A percentile compares a stretch with the other conserved stretches of the same genome.
These are phyloP conservation scores for Parnassius smintheus DNA, from an alignment of 2,888 invertebrate genomes.

Conservation along the genomic window DNA sequence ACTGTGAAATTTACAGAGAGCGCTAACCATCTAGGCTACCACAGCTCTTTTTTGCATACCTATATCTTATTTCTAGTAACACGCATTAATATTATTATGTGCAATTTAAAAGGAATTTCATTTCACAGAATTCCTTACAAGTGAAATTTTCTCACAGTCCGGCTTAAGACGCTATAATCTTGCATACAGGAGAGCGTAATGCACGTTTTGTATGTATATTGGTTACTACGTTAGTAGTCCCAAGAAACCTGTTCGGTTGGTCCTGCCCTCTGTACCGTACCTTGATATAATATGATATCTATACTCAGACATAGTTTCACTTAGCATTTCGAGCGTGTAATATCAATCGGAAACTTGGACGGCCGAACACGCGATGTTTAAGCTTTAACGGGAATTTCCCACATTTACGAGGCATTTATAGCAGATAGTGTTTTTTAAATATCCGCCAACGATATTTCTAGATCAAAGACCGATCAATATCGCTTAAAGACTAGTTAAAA, in stretches of 20 bases:
- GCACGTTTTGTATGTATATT: conserved; percentile 73
- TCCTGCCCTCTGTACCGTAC: conserved; percentile 73
- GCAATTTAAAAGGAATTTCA: too few species aligned
- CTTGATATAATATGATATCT: conserved; percentile 53
- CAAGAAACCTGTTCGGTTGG: conserved; percentile 67
- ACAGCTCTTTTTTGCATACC: too few species aligned
- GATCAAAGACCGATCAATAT: conserved; percentile 21
- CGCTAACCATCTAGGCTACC: too few species aligned
- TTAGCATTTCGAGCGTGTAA: conserved; percentile 39
- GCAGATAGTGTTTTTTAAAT: conserved; percentile 13
- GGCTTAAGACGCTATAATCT: conserved; percentile 61
- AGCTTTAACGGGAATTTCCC: conserved; percentile 12
- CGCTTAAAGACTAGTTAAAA: conserved; percentile 22
- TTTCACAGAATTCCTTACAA: conserved; percentile 38
- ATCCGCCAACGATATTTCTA: conserved; percentile 18
- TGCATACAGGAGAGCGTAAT: conserved; percentile 63
- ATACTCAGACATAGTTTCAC: conserved; percentile 66
- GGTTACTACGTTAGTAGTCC: conserved; percentile 75
- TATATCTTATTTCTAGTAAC: too few species aligned
- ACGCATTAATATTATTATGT: too few species aligned
- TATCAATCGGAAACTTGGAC: conserved; percentile 7
- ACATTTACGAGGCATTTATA: conserved; percentile 20
- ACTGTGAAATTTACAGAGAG: too few species aligned
- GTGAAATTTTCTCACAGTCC: conserved; percentile 74
- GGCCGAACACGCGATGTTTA: conserved; percentile 8